Evolutionary conservation across 2,113 vertebrate genomes (phyloP).

Genomic region (Ploceus nigricollis): DNA sequence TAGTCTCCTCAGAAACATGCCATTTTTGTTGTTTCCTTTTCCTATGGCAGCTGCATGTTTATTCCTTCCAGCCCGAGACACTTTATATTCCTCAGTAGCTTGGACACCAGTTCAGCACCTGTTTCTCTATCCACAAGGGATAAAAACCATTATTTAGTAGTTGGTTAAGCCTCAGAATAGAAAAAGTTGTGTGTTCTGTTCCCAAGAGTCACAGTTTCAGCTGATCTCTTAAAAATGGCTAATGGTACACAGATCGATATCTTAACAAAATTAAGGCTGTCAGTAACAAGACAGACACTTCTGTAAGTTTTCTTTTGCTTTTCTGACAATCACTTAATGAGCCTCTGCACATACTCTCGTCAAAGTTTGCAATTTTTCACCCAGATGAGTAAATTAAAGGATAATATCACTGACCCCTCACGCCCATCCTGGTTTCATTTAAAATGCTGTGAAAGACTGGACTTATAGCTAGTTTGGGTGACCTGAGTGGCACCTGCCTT

Average conservation of each 20-base stretch:
- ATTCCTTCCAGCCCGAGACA: neutral
- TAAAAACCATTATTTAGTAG: neutral
- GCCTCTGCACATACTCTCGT: neutral
- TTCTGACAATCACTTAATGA: neutral
- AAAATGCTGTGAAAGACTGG: neutral
- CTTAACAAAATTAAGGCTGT: neutral
- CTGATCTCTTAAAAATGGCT: neutral
- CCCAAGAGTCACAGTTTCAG: neutral
- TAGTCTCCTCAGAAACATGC: neutral
- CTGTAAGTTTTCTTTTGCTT: neutral
- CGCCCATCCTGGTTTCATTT: neutral
- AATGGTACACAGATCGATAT: neutral
- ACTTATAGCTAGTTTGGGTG: neutral
- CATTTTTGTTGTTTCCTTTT: neutral
- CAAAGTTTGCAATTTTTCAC: neutral
- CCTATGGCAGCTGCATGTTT: neutral
- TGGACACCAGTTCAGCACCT: neutral
- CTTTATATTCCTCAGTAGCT: neutral
- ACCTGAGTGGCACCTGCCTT: neutral
- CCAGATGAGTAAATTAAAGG: neutral
- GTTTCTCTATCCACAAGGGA: neutral
- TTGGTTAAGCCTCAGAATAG: neutral
- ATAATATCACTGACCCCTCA: neutral
- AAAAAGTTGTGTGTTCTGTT: neutral
- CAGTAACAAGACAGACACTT: neutral